Base-by-base conservation (phyloP, 2,797 vertebrate genomes). In the Falco cherrug region DNA sequence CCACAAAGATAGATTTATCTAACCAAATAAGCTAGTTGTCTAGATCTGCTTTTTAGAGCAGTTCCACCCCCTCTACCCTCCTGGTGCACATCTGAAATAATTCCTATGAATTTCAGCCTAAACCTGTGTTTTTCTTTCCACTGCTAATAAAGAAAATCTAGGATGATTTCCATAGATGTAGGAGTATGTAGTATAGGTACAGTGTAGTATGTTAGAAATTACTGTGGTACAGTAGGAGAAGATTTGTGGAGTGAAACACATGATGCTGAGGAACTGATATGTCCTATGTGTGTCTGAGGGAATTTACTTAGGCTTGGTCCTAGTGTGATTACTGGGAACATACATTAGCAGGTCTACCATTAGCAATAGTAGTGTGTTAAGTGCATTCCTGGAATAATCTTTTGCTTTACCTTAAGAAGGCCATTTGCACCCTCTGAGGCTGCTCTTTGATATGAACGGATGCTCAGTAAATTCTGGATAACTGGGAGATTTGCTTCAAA, bases 261-360 rank as follows among this genome's bases (percentile, higher is more conserved):
- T 0, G 16, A 22, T 9, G 3, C 10, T 50, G 10, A 39, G 11
- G 28, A 86, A 17, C 3, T 8, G 35, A 12, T 63, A 37, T 3
- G 7, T 75, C 5, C 11, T 39, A 3, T 56, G 21, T n/a, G 20
- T 69, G 16, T 53, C 21, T 67, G 18, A 6, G 10, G 33, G 3
- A 67, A 63, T 89, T 89, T 48, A 19, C 1, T 4, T 75, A 29
- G 22, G 2, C 7, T 57, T 77, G 11, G 7, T 51, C 39, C 9
- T 31, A 11, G 14, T 51, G 14, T 75, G 4, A 3, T 22, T 68
- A 16, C 9, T 13, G 5, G 45, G 26, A 60, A 39, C 0, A 0
- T 9, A 31, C 11, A 16, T 25, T 21, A 35, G 7, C 17, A 69
- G 13, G 29, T 17, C 50, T 41, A 18, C 33, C 20, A 45, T 39